A percentile compares a stretch with the other conserved stretches of the same genome.
Conservation (phyloP, 1,140 invertebrate species). For the Ceratoteleas bidentatus region DNA sequence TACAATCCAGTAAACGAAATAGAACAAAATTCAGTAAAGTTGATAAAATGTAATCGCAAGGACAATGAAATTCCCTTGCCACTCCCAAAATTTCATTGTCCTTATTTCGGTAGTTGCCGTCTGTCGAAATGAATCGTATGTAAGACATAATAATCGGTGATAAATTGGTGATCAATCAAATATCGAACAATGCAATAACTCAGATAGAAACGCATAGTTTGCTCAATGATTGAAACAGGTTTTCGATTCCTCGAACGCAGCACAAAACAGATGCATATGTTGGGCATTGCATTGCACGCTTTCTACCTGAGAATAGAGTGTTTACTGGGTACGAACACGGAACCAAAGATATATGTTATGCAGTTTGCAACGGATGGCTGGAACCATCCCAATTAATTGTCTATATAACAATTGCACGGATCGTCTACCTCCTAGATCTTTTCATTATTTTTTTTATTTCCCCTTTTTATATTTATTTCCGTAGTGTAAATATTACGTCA, state of each 20-base stretch:
- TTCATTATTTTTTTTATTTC: conserved; percentile 15
- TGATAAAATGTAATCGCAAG: too few species aligned
- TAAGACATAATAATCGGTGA: background rate
- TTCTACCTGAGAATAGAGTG: conserved; percentile 6
- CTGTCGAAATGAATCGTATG: background rate
- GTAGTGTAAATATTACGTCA: conserved; percentile 10
- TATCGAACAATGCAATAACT: conserved; percentile 28
- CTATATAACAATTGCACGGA: conserved; percentile 17
- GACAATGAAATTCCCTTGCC: too few species aligned
- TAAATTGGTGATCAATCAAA: conserved; percentile 12
- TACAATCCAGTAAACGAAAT: too few species aligned
- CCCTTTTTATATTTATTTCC: conserved; percentile 16
- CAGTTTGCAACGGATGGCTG: conserved; percentile 16
- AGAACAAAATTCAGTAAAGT: too few species aligned
- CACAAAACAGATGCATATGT: conserved; percentile 20
- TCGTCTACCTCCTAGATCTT: conserved; percentile 24
- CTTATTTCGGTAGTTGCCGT: background rate
- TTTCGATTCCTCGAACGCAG: conserved; percentile 17
- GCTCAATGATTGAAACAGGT: conserved; percentile 17
- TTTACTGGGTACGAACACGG: conserved; percentile 11
- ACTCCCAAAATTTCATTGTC: too few species aligned
- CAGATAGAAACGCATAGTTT: conserved; percentile 25
- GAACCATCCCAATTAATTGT: conserved; percentile 20
- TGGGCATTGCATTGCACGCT: conserved; percentile 15
- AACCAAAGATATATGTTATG: conserved; percentile 14